Evolutionary conservation across 2,888 invertebrate species (phyloP).

Genomic region (Melanotus villosus): DNA sequence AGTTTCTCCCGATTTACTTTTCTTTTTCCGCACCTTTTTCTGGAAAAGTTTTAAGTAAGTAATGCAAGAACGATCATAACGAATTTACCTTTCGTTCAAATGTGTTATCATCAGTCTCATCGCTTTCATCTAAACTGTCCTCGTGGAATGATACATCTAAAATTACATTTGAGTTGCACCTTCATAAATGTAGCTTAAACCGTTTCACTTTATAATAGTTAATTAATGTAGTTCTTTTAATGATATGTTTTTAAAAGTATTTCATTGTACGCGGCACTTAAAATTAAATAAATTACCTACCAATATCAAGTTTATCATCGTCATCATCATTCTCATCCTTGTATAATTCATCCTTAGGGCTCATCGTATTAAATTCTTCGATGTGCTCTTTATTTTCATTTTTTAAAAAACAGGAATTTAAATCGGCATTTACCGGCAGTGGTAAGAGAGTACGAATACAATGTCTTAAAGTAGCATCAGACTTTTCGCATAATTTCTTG

Average conservation of each 20-base stretch:
- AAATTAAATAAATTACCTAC: background rate
- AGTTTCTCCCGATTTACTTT: conserved; percentile 24
- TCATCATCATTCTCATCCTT: background rate
- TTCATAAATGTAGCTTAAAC: too few relatives aligned
- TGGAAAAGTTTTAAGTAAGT: conserved; percentile 4
- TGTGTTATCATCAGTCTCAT: conserved; percentile 15
- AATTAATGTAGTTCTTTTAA: too few relatives aligned
- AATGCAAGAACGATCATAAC: background rate
- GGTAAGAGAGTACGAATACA: conserved; percentile 27
- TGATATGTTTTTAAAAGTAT: too few relatives aligned
- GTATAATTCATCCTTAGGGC: background rate
- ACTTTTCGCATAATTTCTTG: conserved; percentile 59
- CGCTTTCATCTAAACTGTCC: conserved; percentile 8
- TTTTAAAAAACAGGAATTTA: conserved; percentile 1
- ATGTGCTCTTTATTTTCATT: background rate
- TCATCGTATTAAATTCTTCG: background rate
- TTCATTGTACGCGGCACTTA: background rate
- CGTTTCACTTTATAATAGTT: too few relatives aligned
- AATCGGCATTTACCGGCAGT: background rate
- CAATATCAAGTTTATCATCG: conserved; percentile 8
- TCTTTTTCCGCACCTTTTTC: conserved; percentile 26
- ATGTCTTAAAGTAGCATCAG: conserved; percentile 56
- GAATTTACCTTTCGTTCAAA: conserved; percentile 19
- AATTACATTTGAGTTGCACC: too few relatives aligned
- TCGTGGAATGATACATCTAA: too few relatives aligned